Evolutionary conservation across 2,888 invertebrate genomes (phyloP), one percentile per base, ranked within the genome.

Genomic region (Apodemia duryi): DNA sequence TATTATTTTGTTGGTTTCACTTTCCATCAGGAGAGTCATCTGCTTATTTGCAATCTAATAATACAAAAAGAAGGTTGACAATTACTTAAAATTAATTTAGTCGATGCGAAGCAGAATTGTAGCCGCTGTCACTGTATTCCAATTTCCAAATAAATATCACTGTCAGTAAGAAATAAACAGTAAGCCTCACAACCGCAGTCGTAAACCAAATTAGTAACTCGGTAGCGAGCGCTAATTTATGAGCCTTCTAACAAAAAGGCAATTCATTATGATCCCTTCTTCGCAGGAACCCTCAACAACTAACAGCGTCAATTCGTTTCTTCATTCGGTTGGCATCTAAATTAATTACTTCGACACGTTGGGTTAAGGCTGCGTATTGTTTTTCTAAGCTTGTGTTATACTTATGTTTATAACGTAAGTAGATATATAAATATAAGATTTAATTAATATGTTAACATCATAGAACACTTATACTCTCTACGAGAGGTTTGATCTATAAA

Each of bases 241-340:
- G 61, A 65, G 63, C 43, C 62, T 64, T 65, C 62, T 65, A 52
- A 66, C 63, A 54, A 62, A 66, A 61, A 64, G 60, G 67, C 66
- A 67, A 66, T 70, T 70, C 66, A 66, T 65, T 67, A 64, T 66
- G 61, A 65, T 63, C 69, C 69, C 60, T 65, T 67, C 67, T 67
- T 64, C 66, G 57, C 35, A 57, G 32, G 32, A 57, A 57, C 57
- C 57, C 57, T 57, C 29, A 57, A 57, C 57, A 57, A 35, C 57
- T 57, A 57, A 57, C 57, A 35, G 57, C 57, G 35, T 35, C 57
- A 57, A 57, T 57, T 57, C 57, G 35, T 57, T 57, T 57, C 57
- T 57, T 57, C 57, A 57, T 57, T 35, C 32, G 32, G 9, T 13
- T 57, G 57, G 57, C 57, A 57, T 57, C 57, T 57, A 32, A 57